Base-by-base conservation (phyloP, 1,140 invertebrate species). In the Aphelenchoides fujianensis region DNA sequence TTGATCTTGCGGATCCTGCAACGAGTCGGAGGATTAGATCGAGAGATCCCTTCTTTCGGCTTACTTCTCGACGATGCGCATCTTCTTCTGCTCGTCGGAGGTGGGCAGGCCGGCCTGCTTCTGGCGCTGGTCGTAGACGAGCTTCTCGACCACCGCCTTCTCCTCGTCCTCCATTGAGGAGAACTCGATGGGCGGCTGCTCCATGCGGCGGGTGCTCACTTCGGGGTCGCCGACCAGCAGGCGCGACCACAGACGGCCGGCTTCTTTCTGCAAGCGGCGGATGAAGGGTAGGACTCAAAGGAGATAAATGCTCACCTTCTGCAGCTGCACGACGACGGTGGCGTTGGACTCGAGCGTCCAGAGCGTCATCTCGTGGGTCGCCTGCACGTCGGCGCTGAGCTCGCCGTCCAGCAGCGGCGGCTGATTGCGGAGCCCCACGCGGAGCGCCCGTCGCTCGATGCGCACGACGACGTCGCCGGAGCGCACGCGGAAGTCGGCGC, bases 241-340 rank as follows among this genome's bases (percentile, higher is more conserved):
- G 74, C 91, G 89, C 71, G 89, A 88, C 96, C 96, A 98, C 96
- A 95, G 98, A 84, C 95, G 93, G 94, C 98, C 96, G 89, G 95
- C 92, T 85, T 97, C 97, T 2, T 97, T 75, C 3, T 64, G 35
- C 7, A 19, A 34, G 41, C 12, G 23, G 41, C 41, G 41, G 41
- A 48, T 12, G 23, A 12, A 12, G 12, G 23, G 23, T 23, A n/a
- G n/a, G n/a, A n/a, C n/a, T n/a, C n/a, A n/a, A 48, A 12, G 41
- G 12, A 48, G n/a, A n/a, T n/a, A 12, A 12, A 48, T 48, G 41
- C 69, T 89, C 91, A 85, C 97, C 94, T 86, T 97, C 92, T 57
- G 98, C 89, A 54, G 93, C 90, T 96, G 12, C 12, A 48, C 41
- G 23, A 12, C 23, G 41, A 48, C 41, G 41, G 23, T 23, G 23